Evolutionary conservation across 2,888 invertebrate genomes (phyloP).

Genomic region (Heliconius sara): DNA sequence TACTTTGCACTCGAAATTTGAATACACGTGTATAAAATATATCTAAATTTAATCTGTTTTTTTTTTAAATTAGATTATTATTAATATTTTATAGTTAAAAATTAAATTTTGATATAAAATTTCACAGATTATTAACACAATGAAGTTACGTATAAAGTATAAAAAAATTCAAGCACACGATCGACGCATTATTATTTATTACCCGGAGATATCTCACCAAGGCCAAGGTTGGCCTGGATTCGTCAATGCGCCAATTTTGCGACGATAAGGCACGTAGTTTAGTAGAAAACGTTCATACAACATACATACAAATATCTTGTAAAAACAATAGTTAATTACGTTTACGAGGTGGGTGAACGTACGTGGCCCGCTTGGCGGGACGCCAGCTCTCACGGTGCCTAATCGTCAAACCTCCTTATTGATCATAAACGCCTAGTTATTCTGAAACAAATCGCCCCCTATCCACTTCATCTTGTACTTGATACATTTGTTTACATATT

Average conservation of each 20-base stretch:
- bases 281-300: slow-evolving; percentile 60
- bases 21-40: not conserved
- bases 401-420: slow-evolving; percentile 76
- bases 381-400: slow-evolving; percentile 81
- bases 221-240: slow-evolving; percentile 45
- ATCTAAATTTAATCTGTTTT: not conserved
- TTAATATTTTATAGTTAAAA: not conserved
- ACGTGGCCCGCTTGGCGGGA: slow-evolving; percentile 79
- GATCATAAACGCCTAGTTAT: slow-evolving; percentile 77
- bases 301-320: slow-evolving; percentile 60
- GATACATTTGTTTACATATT: not conserved
- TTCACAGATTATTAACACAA: slow-evolving; percentile 1
- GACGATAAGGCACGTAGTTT: slow-evolving; percentile 48
- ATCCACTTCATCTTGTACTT: not conserved
- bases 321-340: slow-evolving; percentile 74
- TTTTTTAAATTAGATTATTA: not conserved
- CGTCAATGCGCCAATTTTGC: slow-evolving; percentile 34
- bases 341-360: slow-evolving; percentile 75
- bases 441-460: slow-evolving; percentile 54
- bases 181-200: slow-evolving; percentile 33
- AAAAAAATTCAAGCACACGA: slow-evolving; percentile 26
- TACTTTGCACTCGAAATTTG: not conserved
- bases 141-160: not conserved
- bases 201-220: slow-evolving; percentile 41
- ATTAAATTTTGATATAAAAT: not conserved